Evolutionary conservation across 2,888 invertebrate genomes (phyloP), one percentile per base, ranked within the genome.

Genomic region (Chymomyza fuscimana): DNA sequence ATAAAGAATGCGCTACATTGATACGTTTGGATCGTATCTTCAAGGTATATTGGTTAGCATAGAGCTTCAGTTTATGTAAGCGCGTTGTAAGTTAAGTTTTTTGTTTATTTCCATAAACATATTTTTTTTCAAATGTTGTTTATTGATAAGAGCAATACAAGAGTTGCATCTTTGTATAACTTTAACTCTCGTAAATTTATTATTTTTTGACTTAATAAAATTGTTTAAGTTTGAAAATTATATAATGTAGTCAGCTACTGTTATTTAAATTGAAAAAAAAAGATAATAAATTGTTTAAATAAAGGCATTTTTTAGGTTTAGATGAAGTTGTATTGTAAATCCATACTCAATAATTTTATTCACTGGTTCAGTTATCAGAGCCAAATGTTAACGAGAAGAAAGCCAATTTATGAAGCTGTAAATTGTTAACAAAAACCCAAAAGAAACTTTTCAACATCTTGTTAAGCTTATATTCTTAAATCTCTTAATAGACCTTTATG

Each of bases 21-120:
- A 46, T 46, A 46, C 2, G 40, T 46, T 46, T 12, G 40, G 5
- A 10, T 46, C 40, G 10, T 46, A 46, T 46, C 10, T 46, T 12
- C 40, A 12, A 46, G 40, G 40, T 12, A 46, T 46, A 46, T 40
- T 76, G 70, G 70, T 68, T 70, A 61, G 70, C 36, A 65, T 29
- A 25, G 15, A 12, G 25, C 40, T 65, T 16, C 12, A 7, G 19
- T 62, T 62, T 52, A 5, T 46, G 50, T 54, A 25, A 46, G 16
- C 40, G 59, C 12, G 51, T 63, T 36, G 36, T 36, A 12, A 46
- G 40, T 46, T 46, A 46, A 46, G 40, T 7, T 46, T 46, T 46
- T 46, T 46, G 40, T 46, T 10, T 46, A 12, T 46, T 12, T 12
- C 40, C 12, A 46, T 32, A 32, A 32, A 32, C 32, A 32, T 32